Percentiles rank a stretch among this genome's conserved stretches.
Conservation (phyloP, 2,888 invertebrate genomes). For the Polymixis lichenea region DNA sequence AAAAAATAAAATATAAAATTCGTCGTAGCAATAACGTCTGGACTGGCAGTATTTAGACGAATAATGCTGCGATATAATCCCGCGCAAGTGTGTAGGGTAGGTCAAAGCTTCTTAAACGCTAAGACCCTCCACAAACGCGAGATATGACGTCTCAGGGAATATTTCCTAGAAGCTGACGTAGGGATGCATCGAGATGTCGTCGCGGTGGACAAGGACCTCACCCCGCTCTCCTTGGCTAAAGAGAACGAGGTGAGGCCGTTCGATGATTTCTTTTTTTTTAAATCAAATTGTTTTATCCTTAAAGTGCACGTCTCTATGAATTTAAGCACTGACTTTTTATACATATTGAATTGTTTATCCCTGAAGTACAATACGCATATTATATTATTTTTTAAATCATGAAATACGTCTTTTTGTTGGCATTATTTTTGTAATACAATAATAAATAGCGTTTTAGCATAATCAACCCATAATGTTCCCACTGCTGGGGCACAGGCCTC, state of each 20-base stretch:
- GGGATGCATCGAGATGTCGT: no score
- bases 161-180: no score
- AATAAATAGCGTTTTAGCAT: conserved; percentile 37
- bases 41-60: neutral
- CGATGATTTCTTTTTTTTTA: conserved; percentile 28
- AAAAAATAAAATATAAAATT: conserved; percentile 33
- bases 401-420: conserved; percentile 43
- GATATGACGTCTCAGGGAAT: no score
- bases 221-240: no score
- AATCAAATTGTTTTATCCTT: conserved; percentile 5
- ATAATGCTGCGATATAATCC: conserved; percentile 23
- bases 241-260: no score
- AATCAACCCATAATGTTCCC: no score
- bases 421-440: conserved; percentile 53
- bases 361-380: conserved; percentile 61
- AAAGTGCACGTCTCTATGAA: conserved; percentile 25
- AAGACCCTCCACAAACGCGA: no score
- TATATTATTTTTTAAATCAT: conserved; percentile 39
- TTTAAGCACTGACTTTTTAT: conserved; percentile 31
- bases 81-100: no score
- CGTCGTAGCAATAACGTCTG: conserved; percentile 11
- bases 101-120: no score
- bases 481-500: no score
- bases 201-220: no score
- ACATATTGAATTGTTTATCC: conserved; percentile 43